Conservation (phyloP, 2,797 vertebrate genomes). For the Esox masquinongy region DNA sequence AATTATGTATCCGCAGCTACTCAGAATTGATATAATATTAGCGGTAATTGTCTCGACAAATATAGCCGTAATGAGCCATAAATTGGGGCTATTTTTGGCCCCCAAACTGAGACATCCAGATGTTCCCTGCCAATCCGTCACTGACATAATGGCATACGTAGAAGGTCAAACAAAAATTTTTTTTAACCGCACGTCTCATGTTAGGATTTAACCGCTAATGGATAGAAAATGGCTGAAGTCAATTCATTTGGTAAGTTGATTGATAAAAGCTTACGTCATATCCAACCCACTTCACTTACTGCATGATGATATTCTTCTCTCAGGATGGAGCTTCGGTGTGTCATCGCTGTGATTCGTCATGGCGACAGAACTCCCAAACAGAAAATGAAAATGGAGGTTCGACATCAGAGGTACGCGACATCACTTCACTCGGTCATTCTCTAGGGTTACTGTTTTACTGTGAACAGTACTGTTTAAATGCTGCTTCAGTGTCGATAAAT, state of each 20-base stretch:
- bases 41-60: neutral
- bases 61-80: neutral
- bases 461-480: neutral
- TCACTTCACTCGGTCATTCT: no score
- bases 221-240: neutral
- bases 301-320: slow-evolving; percentile 12
- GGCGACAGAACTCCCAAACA: slow-evolving; percentile 89
- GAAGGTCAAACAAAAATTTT: neutral
- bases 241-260: neutral
- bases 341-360: slow-evolving; percentile 88
- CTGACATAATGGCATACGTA: neutral
- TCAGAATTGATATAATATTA: no score
- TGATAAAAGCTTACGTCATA: no score
- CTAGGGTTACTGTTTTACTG: neutral
- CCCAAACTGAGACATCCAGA: neutral
- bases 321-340: slow-evolving; percentile 90
- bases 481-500: neutral
- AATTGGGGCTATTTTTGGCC: neutral
- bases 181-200: neutral
- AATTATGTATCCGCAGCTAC: no score
- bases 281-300: neutral
- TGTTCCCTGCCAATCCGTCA: neutral
- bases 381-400: slow-evolving; percentile 94
- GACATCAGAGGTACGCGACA: slow-evolving; percentile 79
- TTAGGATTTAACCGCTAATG: neutral